Base-by-base conservation (phyloP, 2,888 invertebrate genomes). In the Pyrochroa serraticornis region DNA sequence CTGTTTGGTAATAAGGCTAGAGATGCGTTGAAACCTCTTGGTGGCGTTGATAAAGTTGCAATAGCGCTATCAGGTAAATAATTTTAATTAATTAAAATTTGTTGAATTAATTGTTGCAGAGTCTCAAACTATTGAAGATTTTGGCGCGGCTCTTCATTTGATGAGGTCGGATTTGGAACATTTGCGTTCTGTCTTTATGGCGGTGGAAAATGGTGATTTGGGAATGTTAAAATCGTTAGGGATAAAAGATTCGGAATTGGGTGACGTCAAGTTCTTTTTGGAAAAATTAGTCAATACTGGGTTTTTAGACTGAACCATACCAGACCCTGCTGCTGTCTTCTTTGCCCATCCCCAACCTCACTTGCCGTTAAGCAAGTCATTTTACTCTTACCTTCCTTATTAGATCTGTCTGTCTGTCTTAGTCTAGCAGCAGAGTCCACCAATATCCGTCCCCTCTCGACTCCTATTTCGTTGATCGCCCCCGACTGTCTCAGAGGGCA, bases 261-360 rank as follows among this genome's bases (percentile, higher is more conserved):
- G 95, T 10, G 95, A 96, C 77, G 95, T 96, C 52, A 95, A 95
- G 78, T 95, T 95, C 83, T 96, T 96, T 85, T 85, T 96, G 74
- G 95, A 95, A 83, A 95, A 95, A 81, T 85, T 96, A 74, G 94
- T 95, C 58, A 94, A 94, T 81, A 96, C 95, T 67, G 95, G 95
- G 70, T 96, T 96, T 83, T 88, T 96, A 81, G 95, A 95, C 84
- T 95, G 91, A 91, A 77, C 74, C 69, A 72, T 76, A 71, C 64
- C 69, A 63, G 77, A 78, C 77, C 77, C 78, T 78, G 79, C 77
- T 78, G 79, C 88, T 85, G 84, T 86, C 77, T 85, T 85, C 81
- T 88, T 87, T 80, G 85, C 86, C 79, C 82, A 88, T 81, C 85
- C 84, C 73, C 76, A 78, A 67, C 79, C 79, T 59, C 84, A 84